phyloP scores from a whole-genome alignment of 2,113 vertebrate genomes.

The Piprites chloris region DNA sequence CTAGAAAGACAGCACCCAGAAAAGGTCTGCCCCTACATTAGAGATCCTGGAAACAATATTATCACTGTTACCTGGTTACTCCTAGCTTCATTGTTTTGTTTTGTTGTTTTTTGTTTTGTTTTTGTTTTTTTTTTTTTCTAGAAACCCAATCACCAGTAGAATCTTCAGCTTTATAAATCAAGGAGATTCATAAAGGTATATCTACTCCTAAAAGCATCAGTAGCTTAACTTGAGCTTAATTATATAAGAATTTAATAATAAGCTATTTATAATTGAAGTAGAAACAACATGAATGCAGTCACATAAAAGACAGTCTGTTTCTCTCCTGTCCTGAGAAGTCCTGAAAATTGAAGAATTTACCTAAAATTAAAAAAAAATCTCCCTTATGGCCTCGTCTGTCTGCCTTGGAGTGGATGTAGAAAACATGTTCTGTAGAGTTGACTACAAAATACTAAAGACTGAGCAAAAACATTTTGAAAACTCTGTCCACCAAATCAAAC shows the following conservation, averaged over 20 bases:
- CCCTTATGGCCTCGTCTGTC: neutral
- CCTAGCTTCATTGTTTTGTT: too few relatives aligned
- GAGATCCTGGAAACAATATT: neutral
- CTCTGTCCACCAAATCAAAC: neutral
- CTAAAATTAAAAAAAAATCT: neutral
- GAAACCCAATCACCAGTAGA: neutral
- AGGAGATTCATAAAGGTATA: neutral
- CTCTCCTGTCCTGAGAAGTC: neutral
- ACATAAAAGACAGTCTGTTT: neutral
- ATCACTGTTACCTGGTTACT: neutral
- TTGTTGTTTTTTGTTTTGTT: neutral
- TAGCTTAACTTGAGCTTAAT: neutral
- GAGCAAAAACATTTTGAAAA: neutral
- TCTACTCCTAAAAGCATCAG: neutral
- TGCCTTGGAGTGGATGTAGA: neutral
- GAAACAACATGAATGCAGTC: neutral
- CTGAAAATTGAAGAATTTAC: neutral
- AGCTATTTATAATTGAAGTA: neutral
- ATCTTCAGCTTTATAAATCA: neutral
- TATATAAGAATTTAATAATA: neutral
- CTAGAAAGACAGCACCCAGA: neutral
- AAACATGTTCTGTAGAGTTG: neutral
- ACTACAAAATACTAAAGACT: neutral
- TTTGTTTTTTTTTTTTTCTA: neutral
- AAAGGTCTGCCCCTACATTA: neutral